phyloP scores from a whole-genome alignment of 2,797 vertebrate genomes.

The Falco rusticolus region DNA sequence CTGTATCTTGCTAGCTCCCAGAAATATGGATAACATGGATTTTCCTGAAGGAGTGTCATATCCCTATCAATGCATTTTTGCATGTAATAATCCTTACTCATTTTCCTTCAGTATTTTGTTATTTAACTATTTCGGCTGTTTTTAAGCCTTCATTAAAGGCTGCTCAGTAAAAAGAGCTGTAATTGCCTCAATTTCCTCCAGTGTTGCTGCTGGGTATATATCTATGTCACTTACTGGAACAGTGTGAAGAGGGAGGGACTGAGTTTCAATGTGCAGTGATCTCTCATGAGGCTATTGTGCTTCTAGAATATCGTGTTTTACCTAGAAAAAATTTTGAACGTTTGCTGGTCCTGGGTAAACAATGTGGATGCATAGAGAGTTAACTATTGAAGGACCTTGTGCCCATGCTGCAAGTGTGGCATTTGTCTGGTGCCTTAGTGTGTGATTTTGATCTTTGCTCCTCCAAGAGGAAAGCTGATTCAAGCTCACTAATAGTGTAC shows the following conservation, averaged over 20 bases:
- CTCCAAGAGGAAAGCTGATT: neutral
- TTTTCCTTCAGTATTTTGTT: neutral
- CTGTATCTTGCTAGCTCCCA: neutral
- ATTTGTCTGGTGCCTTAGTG: no score
- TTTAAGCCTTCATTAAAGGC: neutral
- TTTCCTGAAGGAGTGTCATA: neutral
- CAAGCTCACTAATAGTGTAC: neutral
- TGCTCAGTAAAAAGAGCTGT: neutral
- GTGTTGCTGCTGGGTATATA: neutral
- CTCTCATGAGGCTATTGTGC: neutral
- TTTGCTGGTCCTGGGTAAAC: neutral
- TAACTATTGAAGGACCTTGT: neutral
- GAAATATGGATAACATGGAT: neutral
- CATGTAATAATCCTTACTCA: neutral
- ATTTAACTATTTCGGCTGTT: neutral
- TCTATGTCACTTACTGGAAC: neutral
- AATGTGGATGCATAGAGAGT: neutral
- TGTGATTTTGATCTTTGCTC: neutral
- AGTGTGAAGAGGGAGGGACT: neutral
- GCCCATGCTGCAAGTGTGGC: fast-evolving
- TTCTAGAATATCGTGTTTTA: neutral
- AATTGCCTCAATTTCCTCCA: neutral
- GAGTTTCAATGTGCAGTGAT: neutral
- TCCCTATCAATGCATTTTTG: neutral
- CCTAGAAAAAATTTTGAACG: neutral